phyloP scores from a whole-genome alignment of 2,797 vertebrate genomes.

The Thalassophryne amazonica region DNA sequence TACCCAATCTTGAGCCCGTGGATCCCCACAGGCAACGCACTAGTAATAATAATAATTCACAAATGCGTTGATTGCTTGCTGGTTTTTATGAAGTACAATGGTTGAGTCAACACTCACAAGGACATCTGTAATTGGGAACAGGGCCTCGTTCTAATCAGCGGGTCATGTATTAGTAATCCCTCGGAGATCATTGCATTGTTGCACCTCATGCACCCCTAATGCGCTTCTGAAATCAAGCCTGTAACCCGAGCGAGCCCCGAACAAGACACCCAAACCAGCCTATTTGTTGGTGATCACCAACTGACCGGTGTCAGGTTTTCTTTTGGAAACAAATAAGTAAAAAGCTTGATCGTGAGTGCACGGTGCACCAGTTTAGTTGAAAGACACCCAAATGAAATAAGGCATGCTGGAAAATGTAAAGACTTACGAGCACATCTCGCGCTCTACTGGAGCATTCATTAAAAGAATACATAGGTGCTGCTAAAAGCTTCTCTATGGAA shows the following conservation, averaged over 20 bases:
- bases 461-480: not conserved
- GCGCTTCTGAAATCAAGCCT: conserved; percentile 60
- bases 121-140: not conserved
- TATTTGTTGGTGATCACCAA: conserved; percentile 7
- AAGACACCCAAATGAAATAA: not conserved
- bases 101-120: no score
- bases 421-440: not conserved
- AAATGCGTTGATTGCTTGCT: no score
- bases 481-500: conserved; percentile 47
- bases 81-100: not conserved
- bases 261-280: conserved; percentile 27
- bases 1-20: no score
- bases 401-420: not conserved
- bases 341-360: not conserved
- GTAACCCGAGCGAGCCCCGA: conserved; percentile 61
- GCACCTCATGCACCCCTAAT: not conserved
- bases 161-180: conserved; percentile 79
- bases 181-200: conserved; percentile 45
- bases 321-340: not conserved
- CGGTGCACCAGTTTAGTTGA: not conserved
- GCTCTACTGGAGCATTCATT: not conserved
- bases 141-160: conserved; percentile 61
- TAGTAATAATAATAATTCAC: no score
- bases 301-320: not conserved
- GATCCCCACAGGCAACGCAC: no score